Conservation (phyloP, 1,140 invertebrate genomes). For the Vollenhovia emeryi region DNA sequence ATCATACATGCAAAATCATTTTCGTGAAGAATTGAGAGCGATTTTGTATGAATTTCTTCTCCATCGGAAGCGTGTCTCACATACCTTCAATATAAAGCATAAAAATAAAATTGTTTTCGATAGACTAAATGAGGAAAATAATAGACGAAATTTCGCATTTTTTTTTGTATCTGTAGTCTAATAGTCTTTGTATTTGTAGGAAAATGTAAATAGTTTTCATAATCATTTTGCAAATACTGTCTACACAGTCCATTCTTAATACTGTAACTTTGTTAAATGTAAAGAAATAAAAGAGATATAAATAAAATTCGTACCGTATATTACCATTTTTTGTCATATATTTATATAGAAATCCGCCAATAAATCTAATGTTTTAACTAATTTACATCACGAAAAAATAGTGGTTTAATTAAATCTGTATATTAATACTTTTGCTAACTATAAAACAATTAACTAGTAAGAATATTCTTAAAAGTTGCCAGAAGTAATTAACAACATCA, state of each 20-base stretch:
- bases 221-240: constrained; percentile 21
- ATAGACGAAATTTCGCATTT: neutral
- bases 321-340: neutral
- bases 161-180: neutral
- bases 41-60: too few species aligned
- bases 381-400: neutral
- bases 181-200: neutral
- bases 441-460: neutral
- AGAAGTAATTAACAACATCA: too few species aligned
- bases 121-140: neutral
- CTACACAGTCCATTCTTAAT: neutral
- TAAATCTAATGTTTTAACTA: neutral
- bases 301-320: neutral
- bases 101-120: constrained; percentile 11
- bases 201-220: constrained; percentile 12
- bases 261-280: neutral
- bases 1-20: too few species aligned
- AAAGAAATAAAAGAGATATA: neutral
- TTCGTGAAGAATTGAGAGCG: too few species aligned
- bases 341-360: neutral
- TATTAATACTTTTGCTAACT: neutral
- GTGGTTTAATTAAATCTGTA: constrained; percentile 3
- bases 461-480: too few species aligned
- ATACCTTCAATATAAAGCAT: neutral
- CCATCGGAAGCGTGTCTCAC: too few species aligned